Percentiles rank a stretch among this genome's conserved stretches.
These are phyloP conservation scores for Pachycephus smyrnensis DNA, from an alignment of 2,888 invertebrate genomes.

Conservation along the genomic window DNA sequence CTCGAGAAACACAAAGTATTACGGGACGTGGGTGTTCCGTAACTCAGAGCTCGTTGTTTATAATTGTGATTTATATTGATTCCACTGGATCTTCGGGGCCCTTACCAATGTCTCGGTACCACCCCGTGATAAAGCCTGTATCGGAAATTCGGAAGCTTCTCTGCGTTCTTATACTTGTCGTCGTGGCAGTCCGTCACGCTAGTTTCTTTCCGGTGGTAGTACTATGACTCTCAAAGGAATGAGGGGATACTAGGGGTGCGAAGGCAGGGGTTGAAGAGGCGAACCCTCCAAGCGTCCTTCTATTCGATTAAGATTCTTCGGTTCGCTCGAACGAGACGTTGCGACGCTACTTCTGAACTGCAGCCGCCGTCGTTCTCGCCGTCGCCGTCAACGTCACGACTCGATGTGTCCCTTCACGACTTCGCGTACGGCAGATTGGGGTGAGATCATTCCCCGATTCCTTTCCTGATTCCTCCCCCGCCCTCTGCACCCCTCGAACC, in stretches of 20 bases:
- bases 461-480: neutral
- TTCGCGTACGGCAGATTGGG: constrained; percentile 36
- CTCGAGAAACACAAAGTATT: constrained; percentile 14
- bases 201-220: constrained; percentile 31
- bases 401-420: constrained; percentile 45
- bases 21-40: constrained; percentile 17
- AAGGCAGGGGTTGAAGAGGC: neutral
- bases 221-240: constrained; percentile 13
- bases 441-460: constrained; percentile 28
- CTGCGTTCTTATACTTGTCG: neutral
- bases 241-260: neutral
- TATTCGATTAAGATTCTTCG: constrained; percentile 45
- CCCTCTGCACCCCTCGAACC: constrained; percentile 43
- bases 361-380: constrained; percentile 20
- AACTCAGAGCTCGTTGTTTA: constrained; percentile 53
- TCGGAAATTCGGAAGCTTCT: neutral
- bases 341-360: constrained; percentile 20
- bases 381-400: constrained; percentile 35
- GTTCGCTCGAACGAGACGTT: constrained; percentile 31
- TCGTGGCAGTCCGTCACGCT: constrained; percentile 13
- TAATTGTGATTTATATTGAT: constrained; percentile 55
- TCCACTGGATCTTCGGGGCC: neutral
- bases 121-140: neutral
- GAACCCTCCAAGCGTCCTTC: constrained; percentile 27
- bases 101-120: neutral